Evolutionary conservation across 2,113 vertebrate genomes (phyloP).

Genomic region (Mustela nigripes): DNA sequence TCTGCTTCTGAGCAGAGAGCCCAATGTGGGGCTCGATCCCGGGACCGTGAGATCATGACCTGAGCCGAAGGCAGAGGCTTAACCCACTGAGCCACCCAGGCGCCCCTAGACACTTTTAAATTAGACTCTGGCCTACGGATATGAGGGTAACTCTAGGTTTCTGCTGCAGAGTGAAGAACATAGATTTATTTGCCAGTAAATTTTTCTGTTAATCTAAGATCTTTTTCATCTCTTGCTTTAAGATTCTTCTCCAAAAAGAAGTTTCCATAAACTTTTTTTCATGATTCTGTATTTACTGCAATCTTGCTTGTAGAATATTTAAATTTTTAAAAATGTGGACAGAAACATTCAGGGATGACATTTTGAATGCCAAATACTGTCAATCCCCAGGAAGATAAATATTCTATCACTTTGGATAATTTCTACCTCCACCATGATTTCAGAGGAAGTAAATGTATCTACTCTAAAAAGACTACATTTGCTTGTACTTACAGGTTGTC

Average conservation of each 20-base stretch:
- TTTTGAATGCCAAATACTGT: neutral
- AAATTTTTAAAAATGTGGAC: neutral
- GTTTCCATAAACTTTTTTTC: neutral
- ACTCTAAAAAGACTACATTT: neutral
- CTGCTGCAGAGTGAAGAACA: neutral
- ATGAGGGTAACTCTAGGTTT: neutral
- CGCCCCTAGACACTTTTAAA: neutral
- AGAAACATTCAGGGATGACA: neutral
- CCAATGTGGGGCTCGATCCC: too few relatives aligned
- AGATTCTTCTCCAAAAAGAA: neutral
- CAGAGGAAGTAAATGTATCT: constrained; percentile 22
- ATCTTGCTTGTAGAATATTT: neutral
- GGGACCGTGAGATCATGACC: too few relatives aligned
- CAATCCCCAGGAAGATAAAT: neutral
- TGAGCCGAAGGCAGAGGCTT: too few relatives aligned
- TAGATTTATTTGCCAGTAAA: neutral
- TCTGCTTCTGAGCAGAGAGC: too few relatives aligned
- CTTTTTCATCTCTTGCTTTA: neutral
- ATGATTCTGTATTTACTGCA: neutral
- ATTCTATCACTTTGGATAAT: neutral
- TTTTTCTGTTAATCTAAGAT: neutral
- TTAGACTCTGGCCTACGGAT: neutral
- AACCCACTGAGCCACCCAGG: too few relatives aligned
- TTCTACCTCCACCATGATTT: constrained; percentile 49
- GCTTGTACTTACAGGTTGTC: constrained; percentile 90